Evolutionary conservation across 2,797 vertebrate species (phyloP).

Genomic region (Cygnus olor): DNA sequence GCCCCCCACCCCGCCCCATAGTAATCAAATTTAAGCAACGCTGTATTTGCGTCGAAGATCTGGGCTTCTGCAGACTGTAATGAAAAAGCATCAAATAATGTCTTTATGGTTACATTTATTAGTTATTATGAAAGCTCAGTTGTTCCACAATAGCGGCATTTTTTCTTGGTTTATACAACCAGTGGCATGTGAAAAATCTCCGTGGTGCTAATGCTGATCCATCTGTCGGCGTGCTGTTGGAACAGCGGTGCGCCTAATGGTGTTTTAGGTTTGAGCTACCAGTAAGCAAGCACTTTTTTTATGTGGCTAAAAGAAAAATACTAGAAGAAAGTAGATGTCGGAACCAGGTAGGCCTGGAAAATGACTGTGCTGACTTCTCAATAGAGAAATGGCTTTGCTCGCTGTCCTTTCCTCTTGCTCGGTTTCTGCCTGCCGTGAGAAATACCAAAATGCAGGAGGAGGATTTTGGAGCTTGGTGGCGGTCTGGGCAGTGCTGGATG

Average conservation of each 20-base stretch:
- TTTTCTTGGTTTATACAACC: slow-evolving; percentile 22
- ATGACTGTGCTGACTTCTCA: neutral
- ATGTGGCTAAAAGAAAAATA: no score
- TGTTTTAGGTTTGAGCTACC: neutral
- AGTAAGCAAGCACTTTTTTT: neutral
- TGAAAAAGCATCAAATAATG: neutral
- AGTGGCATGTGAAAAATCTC: slow-evolving; percentile 3
- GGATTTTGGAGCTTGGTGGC: neutral
- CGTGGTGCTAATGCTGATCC: neutral
- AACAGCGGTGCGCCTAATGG: neutral
- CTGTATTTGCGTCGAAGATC: neutral
- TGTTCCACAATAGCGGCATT: neutral
- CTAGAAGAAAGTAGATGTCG: neutral
- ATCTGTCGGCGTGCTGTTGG: neutral
- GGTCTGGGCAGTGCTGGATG: neutral
- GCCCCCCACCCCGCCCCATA: neutral
- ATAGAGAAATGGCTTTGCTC: neutral
- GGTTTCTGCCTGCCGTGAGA: neutral
- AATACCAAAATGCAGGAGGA: neutral
- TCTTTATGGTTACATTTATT: neutral
- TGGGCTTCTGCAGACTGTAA: neutral
- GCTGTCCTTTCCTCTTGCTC: neutral
- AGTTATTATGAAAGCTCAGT: neutral
- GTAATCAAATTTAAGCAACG: neutral
- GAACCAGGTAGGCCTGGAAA: neutral